Percentiles rank a stretch among this genome's conserved stretches.
phyloP scores from a whole-genome alignment of 2,888 invertebrate genomes.

The Sepiola atlantica region DNA sequence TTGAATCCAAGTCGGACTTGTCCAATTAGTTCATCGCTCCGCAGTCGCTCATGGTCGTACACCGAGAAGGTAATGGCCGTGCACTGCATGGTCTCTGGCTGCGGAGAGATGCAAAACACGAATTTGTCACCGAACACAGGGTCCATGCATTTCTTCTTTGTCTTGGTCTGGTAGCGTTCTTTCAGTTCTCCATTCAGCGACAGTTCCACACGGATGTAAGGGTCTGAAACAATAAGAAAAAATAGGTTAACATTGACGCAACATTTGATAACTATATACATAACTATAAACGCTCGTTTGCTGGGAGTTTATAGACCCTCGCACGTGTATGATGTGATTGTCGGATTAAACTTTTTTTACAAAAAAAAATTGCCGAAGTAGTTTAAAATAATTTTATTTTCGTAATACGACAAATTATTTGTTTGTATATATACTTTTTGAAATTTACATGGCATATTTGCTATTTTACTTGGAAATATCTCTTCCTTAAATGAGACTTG shows the following conservation, averaged over 20 bases:
- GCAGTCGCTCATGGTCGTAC: slow-evolving; percentile 68
- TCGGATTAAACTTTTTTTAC: too few relatives aligned
- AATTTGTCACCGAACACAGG: slow-evolving; percentile 65
- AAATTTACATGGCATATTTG: too few relatives aligned
- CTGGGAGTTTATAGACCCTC: too few relatives aligned
- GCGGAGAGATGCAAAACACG: slow-evolving; percentile 67
- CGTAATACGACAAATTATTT: background rate
- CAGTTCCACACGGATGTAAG: slow-evolving; percentile 74
- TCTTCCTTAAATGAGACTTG: too few relatives aligned
- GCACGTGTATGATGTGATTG: too few relatives aligned
- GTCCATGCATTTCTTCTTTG: slow-evolving; percentile 61
- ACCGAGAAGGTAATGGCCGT: slow-evolving; percentile 73
- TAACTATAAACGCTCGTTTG: too few relatives aligned
- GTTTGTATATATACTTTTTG: background rate
- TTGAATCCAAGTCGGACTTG: slow-evolving; percentile 68
- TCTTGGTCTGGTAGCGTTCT: slow-evolving; percentile 67
- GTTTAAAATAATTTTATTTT: background rate
- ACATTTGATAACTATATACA: too few relatives aligned
- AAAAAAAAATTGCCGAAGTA: too few relatives aligned
- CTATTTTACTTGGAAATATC: too few relatives aligned
- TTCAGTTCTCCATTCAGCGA: slow-evolving; percentile 67
- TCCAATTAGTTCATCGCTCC: slow-evolving; percentile 75
- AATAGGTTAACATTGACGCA: background rate
- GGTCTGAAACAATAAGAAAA: slow-evolving; percentile 68
- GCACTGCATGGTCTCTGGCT: slow-evolving; percentile 69